These are phyloP conservation scores for Tetropium fuscum DNA, from an alignment of 2,888 invertebrate genomes.

Conservation along the genomic window DNA sequence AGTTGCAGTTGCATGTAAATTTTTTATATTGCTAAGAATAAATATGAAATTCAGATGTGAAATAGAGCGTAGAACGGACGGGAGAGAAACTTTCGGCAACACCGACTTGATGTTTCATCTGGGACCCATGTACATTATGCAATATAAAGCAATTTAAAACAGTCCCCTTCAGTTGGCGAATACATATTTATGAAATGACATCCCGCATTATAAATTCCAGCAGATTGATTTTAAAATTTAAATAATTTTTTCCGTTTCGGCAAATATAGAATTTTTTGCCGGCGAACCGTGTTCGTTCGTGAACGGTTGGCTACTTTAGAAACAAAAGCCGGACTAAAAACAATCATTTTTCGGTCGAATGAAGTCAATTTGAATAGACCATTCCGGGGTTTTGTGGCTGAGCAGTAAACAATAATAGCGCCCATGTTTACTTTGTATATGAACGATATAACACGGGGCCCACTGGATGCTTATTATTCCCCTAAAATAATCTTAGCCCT, in stretches of 20 bases:
- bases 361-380: slow-evolving; percentile 19
- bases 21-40: no score
- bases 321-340: slow-evolving; percentile 15
- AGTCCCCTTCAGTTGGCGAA: no score
- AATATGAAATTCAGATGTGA: no score
- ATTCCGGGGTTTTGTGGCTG: slow-evolving; percentile 2
- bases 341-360: slow-evolving; percentile 14
- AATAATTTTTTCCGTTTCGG: not conserved
- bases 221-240: slow-evolving; percentile 7
- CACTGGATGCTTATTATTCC: slow-evolving; percentile 7
- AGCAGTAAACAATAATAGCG: slow-evolving; percentile 21
- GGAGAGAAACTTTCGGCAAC: no score
- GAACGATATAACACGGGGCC: slow-evolving; percentile 15
- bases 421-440: slow-evolving; percentile 24
- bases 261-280: slow-evolving; percentile 1
- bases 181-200: no score
- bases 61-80: no score
- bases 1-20: no score
- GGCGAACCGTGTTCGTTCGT: slow-evolving; percentile 2
- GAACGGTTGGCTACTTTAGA: slow-evolving; percentile 16
- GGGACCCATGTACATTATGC: no score
- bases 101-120: no score
- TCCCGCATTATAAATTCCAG: not conserved
- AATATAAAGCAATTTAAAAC: no score
- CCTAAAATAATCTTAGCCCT: slow-evolving; percentile 6